Evolutionary conservation across 2,888 invertebrate species (phyloP).

Genomic region (Oscheius sp.): DNA sequence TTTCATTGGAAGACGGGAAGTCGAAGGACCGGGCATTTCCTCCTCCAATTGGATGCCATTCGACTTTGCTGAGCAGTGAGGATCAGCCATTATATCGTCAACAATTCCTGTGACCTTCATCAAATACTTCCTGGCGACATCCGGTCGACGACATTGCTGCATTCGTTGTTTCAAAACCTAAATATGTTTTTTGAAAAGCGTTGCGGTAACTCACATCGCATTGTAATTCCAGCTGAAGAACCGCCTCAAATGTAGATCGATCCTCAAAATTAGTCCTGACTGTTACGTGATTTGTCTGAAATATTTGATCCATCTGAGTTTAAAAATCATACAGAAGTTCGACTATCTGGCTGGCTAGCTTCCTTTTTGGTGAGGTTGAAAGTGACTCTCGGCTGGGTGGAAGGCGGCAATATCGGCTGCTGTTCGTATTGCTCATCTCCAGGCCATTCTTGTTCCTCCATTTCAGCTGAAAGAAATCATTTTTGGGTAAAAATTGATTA

Average conservation of each 20-base stretch:
- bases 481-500: not conserved
- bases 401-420: not conserved
- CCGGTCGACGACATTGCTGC: conserved; percentile 25
- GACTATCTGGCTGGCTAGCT: not conserved
- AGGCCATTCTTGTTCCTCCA: conserved; percentile 6
- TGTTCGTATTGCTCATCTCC: conserved; percentile 3
- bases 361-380: conserved; percentile 2
- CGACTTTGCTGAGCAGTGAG: conserved; percentile 18
- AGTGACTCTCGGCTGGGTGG: conserved; percentile 2
- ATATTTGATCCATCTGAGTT: not conserved
- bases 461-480: not conserved
- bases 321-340: not conserved
- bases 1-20: too few species aligned
- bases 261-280: conserved; percentile 19
- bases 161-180: conserved; percentile 25
- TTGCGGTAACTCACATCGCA: conserved; percentile 7
- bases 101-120: conserved; percentile 4
- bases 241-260: conserved; percentile 8
- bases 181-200: not conserved
- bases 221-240: conserved; percentile 20
- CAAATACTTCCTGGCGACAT: conserved; percentile 17
- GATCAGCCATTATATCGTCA: conserved; percentile 30
- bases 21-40: not conserved
- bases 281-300: conserved; percentile 9
- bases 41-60: not conserved